Percentiles rank a stretch among this genome's conserved stretches.
phyloP scores from a whole-genome alignment of 2,888 invertebrate genomes.

The Dolichomitus sp. region DNA sequence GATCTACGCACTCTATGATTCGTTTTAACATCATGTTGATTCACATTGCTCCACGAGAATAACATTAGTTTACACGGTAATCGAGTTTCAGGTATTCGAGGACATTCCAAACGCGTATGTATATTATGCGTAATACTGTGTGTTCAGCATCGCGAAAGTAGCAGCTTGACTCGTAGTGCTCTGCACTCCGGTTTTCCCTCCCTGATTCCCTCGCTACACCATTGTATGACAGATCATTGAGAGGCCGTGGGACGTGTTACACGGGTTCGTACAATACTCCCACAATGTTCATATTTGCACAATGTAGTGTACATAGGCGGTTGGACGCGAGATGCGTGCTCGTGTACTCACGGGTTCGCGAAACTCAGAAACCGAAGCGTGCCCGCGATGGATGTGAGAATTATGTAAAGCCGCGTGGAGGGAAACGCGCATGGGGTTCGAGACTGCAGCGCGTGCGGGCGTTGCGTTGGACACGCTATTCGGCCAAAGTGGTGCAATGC shows the following conservation, averaged over 20 bases:
- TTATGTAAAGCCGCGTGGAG: constrained; percentile 55
- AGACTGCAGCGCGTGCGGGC: constrained; percentile 38
- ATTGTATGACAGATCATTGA: constrained; percentile 59
- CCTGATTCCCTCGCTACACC: constrained; percentile 20
- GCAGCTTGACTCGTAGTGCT: constrained; percentile 24
- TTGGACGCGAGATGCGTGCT: constrained; percentile 46
- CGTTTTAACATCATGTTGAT: neutral
- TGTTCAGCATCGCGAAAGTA: constrained; percentile 53
- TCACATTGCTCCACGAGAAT: constrained; percentile 12
- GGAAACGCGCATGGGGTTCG: neutral
- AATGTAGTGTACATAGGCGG: constrained; percentile 38
- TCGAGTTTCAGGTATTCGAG: constrained; percentile 33
- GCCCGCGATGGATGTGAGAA: constrained; percentile 57
- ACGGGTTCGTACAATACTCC: constrained; percentile 55
- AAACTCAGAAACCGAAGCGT: constrained; percentile 27
- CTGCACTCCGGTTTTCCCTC: constrained; percentile 28
- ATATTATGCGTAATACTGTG: constrained; percentile 27
- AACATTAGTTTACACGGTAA: constrained; percentile 25
- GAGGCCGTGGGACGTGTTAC: constrained; percentile 63
- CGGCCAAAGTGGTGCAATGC: constrained; percentile 55
- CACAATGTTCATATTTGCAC: constrained; percentile 52
- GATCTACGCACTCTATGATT: constrained; percentile 9
- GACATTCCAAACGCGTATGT: constrained; percentile 24
- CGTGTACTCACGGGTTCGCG: constrained; percentile 30
- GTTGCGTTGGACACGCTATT: constrained; percentile 50